Evolutionary conservation across 2,888 invertebrate genomes (phyloP).

Genomic region (Polydrusus tereticollis): DNA sequence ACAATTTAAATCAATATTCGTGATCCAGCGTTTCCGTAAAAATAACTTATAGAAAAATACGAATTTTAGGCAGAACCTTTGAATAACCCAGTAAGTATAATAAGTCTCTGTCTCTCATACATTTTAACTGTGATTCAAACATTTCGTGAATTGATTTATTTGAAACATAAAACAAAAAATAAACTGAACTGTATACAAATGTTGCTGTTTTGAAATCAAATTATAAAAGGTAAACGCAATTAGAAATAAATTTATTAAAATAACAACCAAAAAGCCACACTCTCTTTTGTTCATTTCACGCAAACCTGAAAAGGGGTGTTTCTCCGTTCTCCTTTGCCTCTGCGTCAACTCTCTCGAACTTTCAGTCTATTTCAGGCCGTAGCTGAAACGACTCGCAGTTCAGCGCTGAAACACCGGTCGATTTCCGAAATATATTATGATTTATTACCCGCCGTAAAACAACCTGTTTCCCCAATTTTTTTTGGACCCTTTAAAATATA

Average conservation of each 20-base stretch:
- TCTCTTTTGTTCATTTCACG: constrained; percentile 41
- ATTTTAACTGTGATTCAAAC: too few relatives aligned
- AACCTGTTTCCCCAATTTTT: constrained; percentile 39
- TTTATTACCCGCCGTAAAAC: constrained; percentile 41
- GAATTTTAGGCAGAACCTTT: too few relatives aligned
- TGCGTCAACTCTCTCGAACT: constrained; percentile 46
- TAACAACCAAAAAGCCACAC: constrained; percentile 15
- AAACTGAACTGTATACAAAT: neutral
- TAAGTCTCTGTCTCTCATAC: too few relatives aligned
- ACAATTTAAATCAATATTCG: too few relatives aligned
- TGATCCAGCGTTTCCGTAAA: too few relatives aligned
- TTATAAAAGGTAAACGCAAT: neutral
- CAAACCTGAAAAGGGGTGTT: constrained; percentile 48
- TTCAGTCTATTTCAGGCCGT: constrained; percentile 44
- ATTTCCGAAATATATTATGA: constrained; percentile 43
- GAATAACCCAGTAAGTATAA: too few relatives aligned
- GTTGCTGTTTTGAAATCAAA: neutral
- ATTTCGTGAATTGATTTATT: too few relatives aligned
- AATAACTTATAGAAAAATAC: too few relatives aligned
- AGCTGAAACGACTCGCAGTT: constrained; percentile 26
- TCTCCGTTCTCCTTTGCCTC: constrained; percentile 42
- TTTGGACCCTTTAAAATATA: neutral
- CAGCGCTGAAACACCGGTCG: constrained; percentile 28
- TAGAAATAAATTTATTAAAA: constrained; percentile 11
- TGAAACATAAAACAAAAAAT: neutral